phyloP scores from a whole-genome alignment of 2,888 invertebrate genomes.

The Atethmia centrago region DNA sequence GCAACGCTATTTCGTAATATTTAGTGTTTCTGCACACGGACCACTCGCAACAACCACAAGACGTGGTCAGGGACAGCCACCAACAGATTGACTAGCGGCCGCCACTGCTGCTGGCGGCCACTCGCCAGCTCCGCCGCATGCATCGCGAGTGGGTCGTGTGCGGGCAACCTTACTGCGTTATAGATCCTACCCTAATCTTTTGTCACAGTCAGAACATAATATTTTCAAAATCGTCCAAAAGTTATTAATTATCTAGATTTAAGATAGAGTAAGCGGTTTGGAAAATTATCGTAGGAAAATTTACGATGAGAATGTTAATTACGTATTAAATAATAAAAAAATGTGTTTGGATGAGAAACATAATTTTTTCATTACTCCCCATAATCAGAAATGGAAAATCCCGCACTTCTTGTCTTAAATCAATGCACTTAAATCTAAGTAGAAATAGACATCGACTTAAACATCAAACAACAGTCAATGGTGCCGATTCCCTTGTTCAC shows the following conservation, averaged over 20 bases:
- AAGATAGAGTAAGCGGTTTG: conserved; percentile 87
- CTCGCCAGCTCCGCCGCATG: not conserved
- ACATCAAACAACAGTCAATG: too few relatives aligned
- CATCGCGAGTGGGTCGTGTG: conserved; percentile 5
- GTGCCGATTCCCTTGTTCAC: too few relatives aligned
- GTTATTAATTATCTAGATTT: conserved; percentile 80
- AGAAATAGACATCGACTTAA: too few relatives aligned
- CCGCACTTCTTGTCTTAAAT: not conserved
- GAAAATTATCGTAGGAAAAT: conserved; percentile 85
- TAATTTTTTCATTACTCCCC: conserved; percentile 43
- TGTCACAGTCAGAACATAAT: conserved; percentile 56
- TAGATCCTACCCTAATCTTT: conserved; percentile 51
- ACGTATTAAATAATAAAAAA: conserved; percentile 85
- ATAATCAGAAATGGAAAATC: not conserved
- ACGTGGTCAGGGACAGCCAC: not conserved
- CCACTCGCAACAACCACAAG: not conserved
- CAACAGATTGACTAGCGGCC: not conserved
- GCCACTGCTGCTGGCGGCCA: not conserved
- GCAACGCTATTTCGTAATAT: conserved; percentile 58
- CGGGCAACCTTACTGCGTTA: conserved; percentile 34
- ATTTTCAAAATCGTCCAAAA: conserved; percentile 84
- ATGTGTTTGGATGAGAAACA: conserved; percentile 85
- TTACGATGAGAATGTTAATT: conserved; percentile 84
- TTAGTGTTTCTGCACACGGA: conserved; percentile 21
- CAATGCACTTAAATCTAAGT: too few relatives aligned